Conservation (phyloP, 2,113 vertebrate species). For the Ancistrus triradiatus region DNA sequence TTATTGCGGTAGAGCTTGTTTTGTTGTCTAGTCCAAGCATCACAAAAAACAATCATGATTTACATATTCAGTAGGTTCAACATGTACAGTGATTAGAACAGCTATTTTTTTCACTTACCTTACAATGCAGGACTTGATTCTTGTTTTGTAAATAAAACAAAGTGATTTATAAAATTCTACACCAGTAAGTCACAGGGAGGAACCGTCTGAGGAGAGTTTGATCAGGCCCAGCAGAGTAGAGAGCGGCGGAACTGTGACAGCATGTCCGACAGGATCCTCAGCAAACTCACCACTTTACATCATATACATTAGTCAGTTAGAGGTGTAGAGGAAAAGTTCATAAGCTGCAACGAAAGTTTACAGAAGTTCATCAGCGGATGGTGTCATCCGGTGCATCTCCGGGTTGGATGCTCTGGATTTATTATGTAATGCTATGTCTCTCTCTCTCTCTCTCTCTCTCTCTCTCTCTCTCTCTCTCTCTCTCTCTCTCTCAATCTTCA, state of each 20-base stretch:
- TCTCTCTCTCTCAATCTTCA: not conserved
- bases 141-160: not conserved
- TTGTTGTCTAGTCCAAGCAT: no score
- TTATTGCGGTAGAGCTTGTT: no score
- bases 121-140: constrained; percentile 6
- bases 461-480: constrained; percentile 21
- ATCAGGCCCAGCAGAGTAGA: constrained; percentile 13
- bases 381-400: constrained; percentile 61
- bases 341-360: not conserved
- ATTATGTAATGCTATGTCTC: constrained; percentile 60
- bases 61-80: constrained; percentile 1
- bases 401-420: constrained; percentile 54
- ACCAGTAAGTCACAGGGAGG: not conserved
- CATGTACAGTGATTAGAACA: not conserved
- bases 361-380: constrained; percentile 5
- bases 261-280: constrained; percentile 10
- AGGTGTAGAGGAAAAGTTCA: not conserved
- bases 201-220: not conserved
- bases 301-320: not conserved
- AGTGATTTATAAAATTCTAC: constrained; percentile 7
- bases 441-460: constrained; percentile 44
- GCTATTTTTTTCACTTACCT: constrained; percentile 21
- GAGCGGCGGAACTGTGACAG: constrained; percentile 12
- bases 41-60: no score
- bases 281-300: not conserved